Evolutionary conservation across 1,140 invertebrate species (phyloP), one percentile per base, ranked within the genome.

Genomic region (Meteorus sp.): DNA sequence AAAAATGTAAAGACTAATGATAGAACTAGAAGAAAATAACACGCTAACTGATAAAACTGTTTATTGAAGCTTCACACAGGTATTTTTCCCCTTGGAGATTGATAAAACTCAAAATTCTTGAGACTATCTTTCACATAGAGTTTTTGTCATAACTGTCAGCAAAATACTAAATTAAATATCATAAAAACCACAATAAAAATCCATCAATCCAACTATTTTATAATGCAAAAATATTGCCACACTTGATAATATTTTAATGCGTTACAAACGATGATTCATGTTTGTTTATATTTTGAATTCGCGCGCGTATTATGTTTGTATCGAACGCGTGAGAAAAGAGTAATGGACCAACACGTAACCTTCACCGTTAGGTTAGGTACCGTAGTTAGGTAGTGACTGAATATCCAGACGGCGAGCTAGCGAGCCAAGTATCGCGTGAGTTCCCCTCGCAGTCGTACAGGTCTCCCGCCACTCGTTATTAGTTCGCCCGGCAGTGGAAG

Each of bases 351-450:
- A 7, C 23, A 27, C 23, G 19, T 8, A 31, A 19, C 22, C 48
- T 11, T 23, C 19, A 27, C 37, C 48, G 41, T 60, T 37, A 33
- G 33, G 29, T 60, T 48, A 37, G 35, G 58, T 60, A 63, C 58
- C 62, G 48, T 33, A 33, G 62, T 60, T 60, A 51, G 62, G 58
- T 60, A 60, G 55, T 43, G 55, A 63, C 62, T 63, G 62, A 63
- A 48, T 22, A 55, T 20, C 15, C 31, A 22, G 4, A 3, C 8
- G 1, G 45, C 43, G 5, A 22, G 20, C 15, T 31, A 5, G 22
- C 20, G 27, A 20, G 23, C 23, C 15, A 1, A 33, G 27, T 17
- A 7, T 29, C 7, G 25, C 22, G 23, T 20, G n/a, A 17, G n/a
- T 1, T 44, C 11, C 6, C 3, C 11, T 44, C 19, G 35, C 17